Evolutionary conservation across 2,888 invertebrate genomes (phyloP).

Genomic region (Dicranocentrus wangi): DNA sequence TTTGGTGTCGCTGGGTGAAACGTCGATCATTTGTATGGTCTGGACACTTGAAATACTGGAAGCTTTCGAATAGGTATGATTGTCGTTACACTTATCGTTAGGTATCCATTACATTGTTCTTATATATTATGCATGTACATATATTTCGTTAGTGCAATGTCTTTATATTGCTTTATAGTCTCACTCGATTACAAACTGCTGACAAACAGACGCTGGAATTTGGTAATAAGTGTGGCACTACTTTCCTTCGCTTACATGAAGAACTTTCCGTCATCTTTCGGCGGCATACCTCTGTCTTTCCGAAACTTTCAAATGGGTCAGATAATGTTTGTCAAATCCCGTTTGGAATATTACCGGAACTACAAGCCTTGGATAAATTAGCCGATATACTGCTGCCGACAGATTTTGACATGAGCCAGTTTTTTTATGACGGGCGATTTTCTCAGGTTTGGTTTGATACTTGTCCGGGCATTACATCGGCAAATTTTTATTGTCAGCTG

Average conservation of each 20-base stretch:
- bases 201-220: background rate
- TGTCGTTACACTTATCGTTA: background rate
- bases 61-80: background rate
- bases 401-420: background rate
- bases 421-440: constrained; percentile 2
- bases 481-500: background rate
- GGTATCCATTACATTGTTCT: background rate
- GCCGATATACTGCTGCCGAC: background rate
- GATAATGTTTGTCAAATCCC: background rate
- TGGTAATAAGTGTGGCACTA: background rate
- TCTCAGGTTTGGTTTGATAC: constrained; percentile 3
- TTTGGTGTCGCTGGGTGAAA: constrained; percentile 23
- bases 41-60: background rate
- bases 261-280: constrained; percentile 2
- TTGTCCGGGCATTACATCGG: background rate
- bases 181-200: background rate
- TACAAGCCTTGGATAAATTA: constrained; percentile 31
- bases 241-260: background rate
- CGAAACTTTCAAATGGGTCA: background rate
- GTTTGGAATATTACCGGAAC: constrained; percentile 23
- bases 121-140: background rate
- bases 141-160: too few relatives aligned
- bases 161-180: background rate
- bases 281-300: background rate
- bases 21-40: background rate